Percentiles rank a stretch among this genome's conserved stretches.
These are phyloP conservation scores for Silvanus unidentatus DNA, from an alignment of 2,888 invertebrate species.

Conservation along the genomic window DNA sequence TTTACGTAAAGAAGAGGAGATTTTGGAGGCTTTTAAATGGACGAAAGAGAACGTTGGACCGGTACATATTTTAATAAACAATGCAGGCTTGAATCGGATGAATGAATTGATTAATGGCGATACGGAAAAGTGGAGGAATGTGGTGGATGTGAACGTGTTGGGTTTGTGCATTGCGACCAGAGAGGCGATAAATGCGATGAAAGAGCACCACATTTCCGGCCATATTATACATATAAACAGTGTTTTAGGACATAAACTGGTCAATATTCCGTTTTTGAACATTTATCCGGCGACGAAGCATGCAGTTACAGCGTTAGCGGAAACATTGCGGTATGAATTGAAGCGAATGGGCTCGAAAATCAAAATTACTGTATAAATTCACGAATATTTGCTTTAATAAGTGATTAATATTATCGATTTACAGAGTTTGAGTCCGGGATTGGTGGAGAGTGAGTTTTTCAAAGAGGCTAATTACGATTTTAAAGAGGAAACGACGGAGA, in stretches of 20 bases:
- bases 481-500: too few relatives aligned
- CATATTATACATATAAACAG: slow-evolving; percentile 18
- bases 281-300: slow-evolving; percentile 4
- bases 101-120: slow-evolving; percentile 26
- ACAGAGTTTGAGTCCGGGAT: too few relatives aligned
- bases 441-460: too few relatives aligned
- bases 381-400: too few relatives aligned
- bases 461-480: too few relatives aligned
- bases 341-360: background rate
- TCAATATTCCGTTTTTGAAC: background rate
- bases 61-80: slow-evolving; percentile 41
- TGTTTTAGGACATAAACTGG: slow-evolving; percentile 10
- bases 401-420: too few relatives aligned
- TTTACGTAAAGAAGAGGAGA: slow-evolving; percentile 35
- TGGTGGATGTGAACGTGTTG: slow-evolving; percentile 7
- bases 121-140: slow-evolving; percentile 5
- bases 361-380: too few relatives aligned
- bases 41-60: slow-evolving; percentile 36
- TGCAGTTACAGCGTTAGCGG: slow-evolving; percentile 5
- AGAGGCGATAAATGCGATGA: slow-evolving; percentile 12
- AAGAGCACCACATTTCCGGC: slow-evolving; percentile 10
- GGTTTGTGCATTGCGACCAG: slow-evolving; percentile 5
- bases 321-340: slow-evolving; percentile 5
- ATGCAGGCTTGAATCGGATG: slow-evolving; percentile 33
- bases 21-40: slow-evolving; percentile 35